These are phyloP conservation scores for Mellivora capensis DNA, from an alignment of 2,113 vertebrate species.

Conservation along the genomic window DNA sequence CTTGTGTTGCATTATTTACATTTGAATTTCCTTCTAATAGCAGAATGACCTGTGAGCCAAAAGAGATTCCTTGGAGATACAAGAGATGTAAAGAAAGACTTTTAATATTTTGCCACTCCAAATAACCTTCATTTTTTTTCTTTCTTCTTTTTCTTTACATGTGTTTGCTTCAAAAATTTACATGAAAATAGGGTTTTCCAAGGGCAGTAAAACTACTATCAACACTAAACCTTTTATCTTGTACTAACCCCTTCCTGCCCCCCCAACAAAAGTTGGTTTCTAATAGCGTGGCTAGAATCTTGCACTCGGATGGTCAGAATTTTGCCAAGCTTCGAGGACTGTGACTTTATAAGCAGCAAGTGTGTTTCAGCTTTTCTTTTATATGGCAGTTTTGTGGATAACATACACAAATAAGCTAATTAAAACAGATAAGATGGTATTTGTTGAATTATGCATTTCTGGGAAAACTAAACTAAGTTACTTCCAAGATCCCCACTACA, in stretches of 20 bases:
- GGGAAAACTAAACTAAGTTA: background rate
- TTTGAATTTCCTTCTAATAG: background rate
- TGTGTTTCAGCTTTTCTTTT: background rate
- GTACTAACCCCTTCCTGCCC: background rate
- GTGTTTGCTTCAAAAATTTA: background rate
- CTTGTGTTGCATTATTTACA: background rate
- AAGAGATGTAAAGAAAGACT: background rate
- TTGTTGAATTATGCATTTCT: background rate
- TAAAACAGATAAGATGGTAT: background rate
- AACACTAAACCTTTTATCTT: background rate
- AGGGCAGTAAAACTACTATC: background rate
- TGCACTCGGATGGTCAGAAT: background rate
- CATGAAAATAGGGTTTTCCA: background rate
- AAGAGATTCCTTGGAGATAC: background rate
- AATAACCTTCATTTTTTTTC: background rate
- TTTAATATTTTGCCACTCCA: background rate
- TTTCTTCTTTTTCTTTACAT: background rate
- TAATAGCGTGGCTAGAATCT: background rate
- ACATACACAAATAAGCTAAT: background rate
- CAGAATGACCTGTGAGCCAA: background rate
- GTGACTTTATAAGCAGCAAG: background rate
- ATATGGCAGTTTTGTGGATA: background rate
- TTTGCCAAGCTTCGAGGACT: background rate
- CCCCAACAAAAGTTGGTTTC: background rate
- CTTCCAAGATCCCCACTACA: background rate